Conservation (phyloP, 2,888 invertebrate genomes). For the Ptilodon capucinus region DNA sequence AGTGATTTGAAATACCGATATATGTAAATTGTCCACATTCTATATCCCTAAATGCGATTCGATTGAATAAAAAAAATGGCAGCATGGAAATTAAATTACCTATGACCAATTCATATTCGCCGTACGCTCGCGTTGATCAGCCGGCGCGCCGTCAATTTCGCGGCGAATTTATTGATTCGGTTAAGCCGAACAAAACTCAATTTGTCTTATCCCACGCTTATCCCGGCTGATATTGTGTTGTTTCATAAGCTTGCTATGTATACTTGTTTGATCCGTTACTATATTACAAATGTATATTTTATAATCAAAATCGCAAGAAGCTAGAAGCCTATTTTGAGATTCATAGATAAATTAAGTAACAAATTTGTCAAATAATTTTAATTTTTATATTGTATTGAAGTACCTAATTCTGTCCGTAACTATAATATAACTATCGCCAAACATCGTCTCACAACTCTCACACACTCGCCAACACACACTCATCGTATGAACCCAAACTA, state of each 20-base stretch:
- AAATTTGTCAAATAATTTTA: too few relatives aligned
- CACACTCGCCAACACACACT: too few relatives aligned
- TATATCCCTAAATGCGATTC: constrained; percentile 11
- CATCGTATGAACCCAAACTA: too few relatives aligned
- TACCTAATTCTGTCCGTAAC: too few relatives aligned
- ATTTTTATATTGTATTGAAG: too few relatives aligned
- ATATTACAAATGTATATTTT: background rate
- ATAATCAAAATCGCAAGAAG: too few relatives aligned
- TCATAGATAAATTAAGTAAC: too few relatives aligned
- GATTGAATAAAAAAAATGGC: constrained; percentile 14
- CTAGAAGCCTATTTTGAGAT: too few relatives aligned
- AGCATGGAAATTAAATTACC: constrained; percentile 24
- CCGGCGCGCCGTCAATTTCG: constrained; percentile 22
- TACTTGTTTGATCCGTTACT: background rate
- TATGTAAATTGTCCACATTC: background rate
- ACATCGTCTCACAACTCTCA: too few relatives aligned
- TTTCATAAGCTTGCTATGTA: constrained; percentile 5
- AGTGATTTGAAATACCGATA: too few relatives aligned
- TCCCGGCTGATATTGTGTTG: constrained; percentile 20
- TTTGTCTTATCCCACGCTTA: constrained; percentile 38
- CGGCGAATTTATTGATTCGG: constrained; percentile 35
- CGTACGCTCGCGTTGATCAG: constrained; percentile 15
- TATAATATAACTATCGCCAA: too few relatives aligned
- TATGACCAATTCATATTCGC: constrained; percentile 21
- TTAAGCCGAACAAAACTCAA: constrained; percentile 39